Percentiles rank a stretch among this genome's conserved stretches.
phyloP scores from a whole-genome alignment of 2,113 vertebrate genomes.

The Aptenodytes patagonicus region DNA sequence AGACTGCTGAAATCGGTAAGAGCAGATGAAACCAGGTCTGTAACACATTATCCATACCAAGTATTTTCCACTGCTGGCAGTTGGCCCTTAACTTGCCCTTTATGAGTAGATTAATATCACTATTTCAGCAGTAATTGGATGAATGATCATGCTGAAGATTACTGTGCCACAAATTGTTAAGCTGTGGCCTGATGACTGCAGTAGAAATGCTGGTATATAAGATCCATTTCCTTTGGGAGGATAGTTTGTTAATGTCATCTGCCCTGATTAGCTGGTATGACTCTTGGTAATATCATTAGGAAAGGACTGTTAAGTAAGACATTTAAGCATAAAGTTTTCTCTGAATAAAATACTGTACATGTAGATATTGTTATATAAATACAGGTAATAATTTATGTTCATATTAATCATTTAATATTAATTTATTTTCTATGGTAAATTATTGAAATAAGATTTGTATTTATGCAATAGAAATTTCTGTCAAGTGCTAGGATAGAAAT shows the following conservation, averaged over 20 bases:
- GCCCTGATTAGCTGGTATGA: not conserved
- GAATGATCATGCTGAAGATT: not conserved
- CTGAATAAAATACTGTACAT: not conserved
- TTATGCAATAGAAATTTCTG: not conserved
- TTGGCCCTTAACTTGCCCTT: not conserved
- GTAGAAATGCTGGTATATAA: not conserved
- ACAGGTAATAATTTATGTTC: not conserved
- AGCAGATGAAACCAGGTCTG: not conserved
- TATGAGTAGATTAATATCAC: not conserved
- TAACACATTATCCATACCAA: not conserved
- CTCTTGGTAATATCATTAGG: not conserved
- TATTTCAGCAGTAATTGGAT: not conserved
- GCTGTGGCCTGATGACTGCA: not conserved
- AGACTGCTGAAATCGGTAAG: not conserved
- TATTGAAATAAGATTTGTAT: not conserved
- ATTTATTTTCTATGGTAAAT: not conserved
- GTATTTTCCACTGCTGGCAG: not conserved
- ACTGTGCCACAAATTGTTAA: not conserved
- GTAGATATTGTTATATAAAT: not conserved
- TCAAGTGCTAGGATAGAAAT: not conserved
- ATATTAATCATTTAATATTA: not conserved
- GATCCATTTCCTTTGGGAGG: not conserved
- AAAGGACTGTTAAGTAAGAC: not conserved
- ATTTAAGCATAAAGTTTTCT: not conserved
- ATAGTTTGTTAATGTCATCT: not conserved